Percentiles rank a stretch among this genome's conserved stretches.
phyloP scores from a whole-genome alignment of 2,888 invertebrate genomes.

The Mamestra brassicae region DNA sequence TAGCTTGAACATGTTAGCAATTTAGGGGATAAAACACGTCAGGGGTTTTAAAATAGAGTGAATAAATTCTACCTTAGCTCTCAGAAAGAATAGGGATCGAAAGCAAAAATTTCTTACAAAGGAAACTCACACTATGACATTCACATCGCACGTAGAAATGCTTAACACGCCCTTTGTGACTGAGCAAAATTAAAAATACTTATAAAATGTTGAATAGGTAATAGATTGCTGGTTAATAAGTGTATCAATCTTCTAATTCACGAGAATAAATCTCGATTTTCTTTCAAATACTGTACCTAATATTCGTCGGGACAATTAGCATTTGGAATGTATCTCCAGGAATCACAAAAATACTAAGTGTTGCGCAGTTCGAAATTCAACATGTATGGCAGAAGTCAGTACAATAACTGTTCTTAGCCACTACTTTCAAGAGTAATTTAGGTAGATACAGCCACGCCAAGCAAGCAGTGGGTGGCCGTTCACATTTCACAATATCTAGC shows the following conservation, averaged over 20 bases:
- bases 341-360: constrained; percentile 83
- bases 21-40: constrained; percentile 30
- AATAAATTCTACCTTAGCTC: constrained; percentile 5
- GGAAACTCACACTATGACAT: constrained; percentile 56
- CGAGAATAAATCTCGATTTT: constrained; percentile 69
- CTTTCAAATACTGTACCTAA: constrained; percentile 89
- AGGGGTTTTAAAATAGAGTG: constrained; percentile 38
- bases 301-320: constrained; percentile 87
- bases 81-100: background rate
- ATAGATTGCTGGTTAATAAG: constrained; percentile 42
- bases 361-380: constrained; percentile 85
- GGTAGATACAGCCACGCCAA: constrained; percentile 83
- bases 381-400: constrained; percentile 88
- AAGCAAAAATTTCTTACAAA: constrained; percentile 27
- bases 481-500: constrained; percentile 90
- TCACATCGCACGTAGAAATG: constrained; percentile 45
- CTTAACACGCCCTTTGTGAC: constrained; percentile 50
- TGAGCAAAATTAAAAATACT: constrained; percentile 41
- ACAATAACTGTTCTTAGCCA: constrained; percentile 88
- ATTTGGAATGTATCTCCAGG: constrained; percentile 86
- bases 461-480: constrained; percentile 89
- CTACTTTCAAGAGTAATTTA: constrained; percentile 86
- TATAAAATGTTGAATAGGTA: constrained; percentile 36
- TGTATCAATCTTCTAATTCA: constrained; percentile 65
- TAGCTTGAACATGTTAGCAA: constrained; percentile 52